Evolutionary conservation across 2,888 invertebrate genomes (phyloP).

Genomic region (Cyclophora punctaria): DNA sequence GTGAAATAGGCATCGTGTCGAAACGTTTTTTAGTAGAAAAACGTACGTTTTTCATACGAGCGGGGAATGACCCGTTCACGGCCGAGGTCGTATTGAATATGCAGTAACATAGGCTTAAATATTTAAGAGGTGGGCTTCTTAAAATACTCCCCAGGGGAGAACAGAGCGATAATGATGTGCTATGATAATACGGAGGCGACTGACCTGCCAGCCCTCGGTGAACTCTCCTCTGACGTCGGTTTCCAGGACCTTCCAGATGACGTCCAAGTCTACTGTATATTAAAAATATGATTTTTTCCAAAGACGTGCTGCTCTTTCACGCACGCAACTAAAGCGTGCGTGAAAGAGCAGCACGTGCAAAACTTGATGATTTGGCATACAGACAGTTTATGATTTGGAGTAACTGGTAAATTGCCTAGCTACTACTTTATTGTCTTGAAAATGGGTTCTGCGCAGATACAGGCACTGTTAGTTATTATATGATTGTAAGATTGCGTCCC

Average conservation of each 20-base stretch:
- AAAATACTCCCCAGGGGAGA: constrained; percentile 50
- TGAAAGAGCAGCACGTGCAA: background rate
- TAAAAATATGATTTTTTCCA: too few relatives aligned
- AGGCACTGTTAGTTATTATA: too few relatives aligned
- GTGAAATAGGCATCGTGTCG: constrained; percentile 4
- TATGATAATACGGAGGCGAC: constrained; percentile 31
- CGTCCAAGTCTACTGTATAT: too few relatives aligned
- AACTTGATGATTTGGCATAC: background rate
- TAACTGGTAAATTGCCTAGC: too few relatives aligned
- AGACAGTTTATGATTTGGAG: too few relatives aligned
- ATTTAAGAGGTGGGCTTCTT: constrained; percentile 53
- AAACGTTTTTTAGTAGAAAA: constrained; percentile 8
- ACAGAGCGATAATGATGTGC: constrained; percentile 50
- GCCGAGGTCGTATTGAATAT: constrained; percentile 62
- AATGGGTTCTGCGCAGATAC: too few relatives aligned
- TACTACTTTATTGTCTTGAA: too few relatives aligned
- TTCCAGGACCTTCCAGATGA: too few relatives aligned
- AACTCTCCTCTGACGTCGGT: background rate
- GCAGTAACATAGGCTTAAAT: constrained; percentile 50
- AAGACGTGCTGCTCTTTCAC: too few relatives aligned
- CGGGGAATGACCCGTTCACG: constrained; percentile 55
- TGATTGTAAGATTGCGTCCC: too few relatives aligned
- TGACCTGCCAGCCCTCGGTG: constrained; percentile 41
- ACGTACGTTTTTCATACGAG: constrained; percentile 13
- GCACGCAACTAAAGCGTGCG: background rate